phyloP scores from a whole-genome alignment of 2,113 vertebrate genomes.

The Illadopsis cleaveri region DNA sequence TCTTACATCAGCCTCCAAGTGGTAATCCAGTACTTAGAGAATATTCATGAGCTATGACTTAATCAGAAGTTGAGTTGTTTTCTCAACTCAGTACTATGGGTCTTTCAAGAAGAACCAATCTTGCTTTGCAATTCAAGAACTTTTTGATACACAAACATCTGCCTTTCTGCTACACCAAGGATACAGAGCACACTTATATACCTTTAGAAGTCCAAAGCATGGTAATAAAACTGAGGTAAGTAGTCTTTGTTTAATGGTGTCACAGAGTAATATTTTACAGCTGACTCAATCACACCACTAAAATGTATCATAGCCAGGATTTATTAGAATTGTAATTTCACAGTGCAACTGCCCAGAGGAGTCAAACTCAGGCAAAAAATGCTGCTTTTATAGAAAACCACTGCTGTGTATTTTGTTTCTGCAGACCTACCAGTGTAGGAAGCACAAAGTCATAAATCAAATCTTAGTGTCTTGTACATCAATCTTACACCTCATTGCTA shows the following conservation, averaged over 20 bases:
- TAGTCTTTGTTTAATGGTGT: not conserved
- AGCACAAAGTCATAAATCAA: not conserved
- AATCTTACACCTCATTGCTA: not conserved
- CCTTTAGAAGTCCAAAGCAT: not conserved
- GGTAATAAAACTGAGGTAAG: not conserved
- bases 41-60: not conserved
- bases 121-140: not conserved
- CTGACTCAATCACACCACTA: not conserved
- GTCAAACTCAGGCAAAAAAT: not conserved
- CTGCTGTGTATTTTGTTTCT: not conserved
- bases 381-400: not conserved
- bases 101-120: not conserved
- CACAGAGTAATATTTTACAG: not conserved
- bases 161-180: not conserved
- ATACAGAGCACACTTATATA: not conserved
- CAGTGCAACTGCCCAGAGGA: not conserved
- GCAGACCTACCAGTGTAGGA: not conserved
- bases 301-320: not conserved
- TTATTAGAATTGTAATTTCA: not conserved
- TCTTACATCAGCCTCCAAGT: not conserved
- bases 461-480: not conserved
- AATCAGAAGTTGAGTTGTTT: not conserved
- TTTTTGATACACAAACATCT: not conserved
- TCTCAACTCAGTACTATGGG: not conserved
- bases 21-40: not conserved